phyloP scores from a whole-genome alignment of 1,140 invertebrate genomes.

The Drosophila tropicalis region DNA sequence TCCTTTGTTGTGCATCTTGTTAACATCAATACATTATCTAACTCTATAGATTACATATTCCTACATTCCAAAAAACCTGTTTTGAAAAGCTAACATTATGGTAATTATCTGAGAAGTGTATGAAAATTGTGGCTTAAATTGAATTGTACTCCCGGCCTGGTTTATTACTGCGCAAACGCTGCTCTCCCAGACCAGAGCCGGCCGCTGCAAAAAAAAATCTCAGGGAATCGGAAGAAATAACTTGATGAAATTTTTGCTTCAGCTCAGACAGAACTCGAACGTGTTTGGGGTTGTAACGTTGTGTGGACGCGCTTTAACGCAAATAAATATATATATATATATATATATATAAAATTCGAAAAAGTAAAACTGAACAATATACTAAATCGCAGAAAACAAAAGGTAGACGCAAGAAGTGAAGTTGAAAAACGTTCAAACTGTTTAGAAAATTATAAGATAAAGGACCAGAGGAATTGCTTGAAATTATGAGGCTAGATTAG shows the following conservation, averaged over 20 bases:
- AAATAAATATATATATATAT: conserved; percentile 13
- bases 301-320: conserved; percentile 50
- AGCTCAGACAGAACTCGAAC: conserved; percentile 65
- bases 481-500: conserved; percentile 46
- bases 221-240: conserved; percentile 1
- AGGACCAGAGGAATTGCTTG: neutral
- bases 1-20: too few relatives aligned
- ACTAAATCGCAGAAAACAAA: neutral
- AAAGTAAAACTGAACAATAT: neutral
- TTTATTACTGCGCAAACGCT: neutral
- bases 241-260: conserved; percentile 21
- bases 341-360: conserved; percentile 2
- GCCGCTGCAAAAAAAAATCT: conserved; percentile 30
- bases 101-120: neutral
- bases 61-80: too few relatives aligned
- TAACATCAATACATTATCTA: too few relatives aligned
- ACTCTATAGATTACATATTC: too few relatives aligned
- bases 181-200: conserved; percentile 28
- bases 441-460: conserved; percentile 5
- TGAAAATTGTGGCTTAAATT: neutral
- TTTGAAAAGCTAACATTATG: neutral
- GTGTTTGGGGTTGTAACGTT: conserved; percentile 75
- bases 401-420: conserved; percentile 6
- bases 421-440: conserved; percentile 1
- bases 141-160: neutral